Conservation (phyloP, 2,888 invertebrate species). For the Altica lythri region DNA sequence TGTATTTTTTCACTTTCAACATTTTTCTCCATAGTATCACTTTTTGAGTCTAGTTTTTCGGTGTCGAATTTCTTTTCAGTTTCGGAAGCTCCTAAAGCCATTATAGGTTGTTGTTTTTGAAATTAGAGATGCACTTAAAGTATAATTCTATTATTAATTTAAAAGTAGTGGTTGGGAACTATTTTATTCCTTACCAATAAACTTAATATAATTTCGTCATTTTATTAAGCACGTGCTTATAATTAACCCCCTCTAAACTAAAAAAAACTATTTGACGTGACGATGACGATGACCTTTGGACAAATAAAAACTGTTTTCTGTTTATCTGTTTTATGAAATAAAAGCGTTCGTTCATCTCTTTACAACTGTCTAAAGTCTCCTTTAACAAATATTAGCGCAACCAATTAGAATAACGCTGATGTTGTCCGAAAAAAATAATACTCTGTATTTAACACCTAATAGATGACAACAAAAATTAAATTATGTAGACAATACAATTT, state of each 20-base stretch:
- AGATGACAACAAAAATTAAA: too few relatives aligned
- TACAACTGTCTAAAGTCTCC: too few relatives aligned
- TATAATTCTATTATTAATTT: conserved; percentile 1
- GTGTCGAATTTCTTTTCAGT: conserved; percentile 41
- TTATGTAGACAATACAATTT: too few relatives aligned
- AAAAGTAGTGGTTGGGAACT: too few relatives aligned
- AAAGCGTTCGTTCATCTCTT: too few relatives aligned
- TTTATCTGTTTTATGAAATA: too few relatives aligned
- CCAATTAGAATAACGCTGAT: too few relatives aligned
- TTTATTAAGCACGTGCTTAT: conserved; percentile 44
- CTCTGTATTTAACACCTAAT: too few relatives aligned
- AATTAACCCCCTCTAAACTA: conserved; percentile 40
- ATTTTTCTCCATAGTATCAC: conserved; percentile 37
- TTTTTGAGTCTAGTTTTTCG: conserved; percentile 36
- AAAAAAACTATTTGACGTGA: conserved; percentile 7
- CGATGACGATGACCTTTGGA: conserved; percentile 21
- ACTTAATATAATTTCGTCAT: conserved; percentile 37
- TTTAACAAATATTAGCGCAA: too few relatives aligned
- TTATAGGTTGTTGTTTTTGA: conserved; percentile 30
- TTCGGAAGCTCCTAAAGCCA: conserved; percentile 50
- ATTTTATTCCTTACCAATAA: too few relatives aligned
- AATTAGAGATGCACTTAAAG: conserved; percentile 1
- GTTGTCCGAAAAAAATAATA: too few relatives aligned
- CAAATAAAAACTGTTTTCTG: too few relatives aligned
- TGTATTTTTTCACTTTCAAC: conserved; percentile 31